Conservation (phyloP, 2,888 invertebrate genomes). For the Tinea trinotella region DNA sequence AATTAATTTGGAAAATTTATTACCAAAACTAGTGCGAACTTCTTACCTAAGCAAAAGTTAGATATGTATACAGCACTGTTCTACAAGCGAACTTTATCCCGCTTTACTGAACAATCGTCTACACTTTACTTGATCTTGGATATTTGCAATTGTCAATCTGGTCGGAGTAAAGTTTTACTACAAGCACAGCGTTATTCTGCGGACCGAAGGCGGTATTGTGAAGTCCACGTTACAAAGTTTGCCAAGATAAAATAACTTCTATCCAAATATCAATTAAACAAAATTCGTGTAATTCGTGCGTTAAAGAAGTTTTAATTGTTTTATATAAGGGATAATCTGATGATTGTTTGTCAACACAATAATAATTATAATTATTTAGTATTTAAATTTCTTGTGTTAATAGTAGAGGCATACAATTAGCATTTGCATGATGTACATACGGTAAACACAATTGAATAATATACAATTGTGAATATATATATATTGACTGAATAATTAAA, state of each 20-base stretch:
- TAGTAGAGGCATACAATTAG: not conserved
- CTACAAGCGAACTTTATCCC: not conserved
- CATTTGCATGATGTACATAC: not conserved
- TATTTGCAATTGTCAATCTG: constrained; percentile 4
- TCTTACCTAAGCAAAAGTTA: not conserved
- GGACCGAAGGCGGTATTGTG: too few relatives aligned
- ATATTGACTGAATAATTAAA: not conserved
- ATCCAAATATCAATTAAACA: too few relatives aligned
- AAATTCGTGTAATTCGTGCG: too few relatives aligned
- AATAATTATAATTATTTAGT: too few relatives aligned
- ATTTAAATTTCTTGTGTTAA: too few relatives aligned
- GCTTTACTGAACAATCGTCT: not conserved
- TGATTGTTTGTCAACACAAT: too few relatives aligned
- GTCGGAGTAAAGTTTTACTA: not conserved
- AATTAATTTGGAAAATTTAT: constrained; percentile 8
- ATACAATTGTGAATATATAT: not conserved
- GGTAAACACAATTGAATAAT: not conserved
- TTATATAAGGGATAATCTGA: too few relatives aligned
- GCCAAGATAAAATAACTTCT: too few relatives aligned
- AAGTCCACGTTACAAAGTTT: too few relatives aligned
- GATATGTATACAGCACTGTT: not conserved
- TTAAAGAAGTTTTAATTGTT: too few relatives aligned
- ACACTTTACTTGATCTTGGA: not conserved
- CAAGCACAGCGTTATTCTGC: not conserved
- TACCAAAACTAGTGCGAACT: not conserved